phyloP scores from a whole-genome alignment of 2,113 vertebrate genomes.

The Ammodytes marinus region DNA sequence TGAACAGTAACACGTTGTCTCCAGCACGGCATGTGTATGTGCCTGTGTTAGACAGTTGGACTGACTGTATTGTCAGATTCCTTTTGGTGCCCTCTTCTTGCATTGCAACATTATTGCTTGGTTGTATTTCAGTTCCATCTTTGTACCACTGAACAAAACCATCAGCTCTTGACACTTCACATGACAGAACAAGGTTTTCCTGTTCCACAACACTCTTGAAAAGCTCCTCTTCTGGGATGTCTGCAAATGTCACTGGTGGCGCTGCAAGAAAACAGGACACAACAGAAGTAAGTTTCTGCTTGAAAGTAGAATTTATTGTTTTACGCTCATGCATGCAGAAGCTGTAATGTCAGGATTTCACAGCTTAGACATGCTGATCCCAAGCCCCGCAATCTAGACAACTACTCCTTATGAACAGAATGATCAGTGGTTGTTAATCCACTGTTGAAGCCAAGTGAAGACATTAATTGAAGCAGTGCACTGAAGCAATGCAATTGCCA shows the following conservation, averaged over 20 bases:
- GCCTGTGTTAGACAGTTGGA: conserved; percentile 79
- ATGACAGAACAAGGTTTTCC: conserved; percentile 79
- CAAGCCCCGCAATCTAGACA: conserved; percentile 53
- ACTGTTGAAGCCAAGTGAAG: conserved; percentile 63
- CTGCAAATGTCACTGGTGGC: conserved; percentile 82
- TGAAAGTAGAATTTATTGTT: neutral
- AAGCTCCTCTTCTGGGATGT: conserved; percentile 82
- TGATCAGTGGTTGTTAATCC: conserved; percentile 59
- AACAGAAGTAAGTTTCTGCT: conserved; percentile 16
- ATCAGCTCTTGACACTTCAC: conserved; percentile 81
- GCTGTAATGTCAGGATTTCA: conserved; percentile 38
- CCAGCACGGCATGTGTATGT: conserved; percentile 85
- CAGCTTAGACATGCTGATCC: conserved; percentile 75
- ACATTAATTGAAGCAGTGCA: conserved; percentile 64
- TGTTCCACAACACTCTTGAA: conserved; percentile 83
- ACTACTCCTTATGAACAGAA: conserved; percentile 22
- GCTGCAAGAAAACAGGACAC: conserved; percentile 65
- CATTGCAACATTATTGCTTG: conserved; percentile 63
- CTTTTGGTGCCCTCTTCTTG: conserved; percentile 69
- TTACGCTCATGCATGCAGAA: conserved; percentile 30
- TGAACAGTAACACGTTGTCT: conserved; percentile 83
- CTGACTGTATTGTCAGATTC: conserved; percentile 72
- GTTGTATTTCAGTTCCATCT: conserved; percentile 82
- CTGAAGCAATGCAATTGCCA: conserved; percentile 49
- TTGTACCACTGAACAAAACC: conserved; percentile 84